These are phyloP conservation scores for Nothoprocta perdicaria DNA, from an alignment of 2,113 vertebrate genomes.

Conservation along the genomic window DNA sequence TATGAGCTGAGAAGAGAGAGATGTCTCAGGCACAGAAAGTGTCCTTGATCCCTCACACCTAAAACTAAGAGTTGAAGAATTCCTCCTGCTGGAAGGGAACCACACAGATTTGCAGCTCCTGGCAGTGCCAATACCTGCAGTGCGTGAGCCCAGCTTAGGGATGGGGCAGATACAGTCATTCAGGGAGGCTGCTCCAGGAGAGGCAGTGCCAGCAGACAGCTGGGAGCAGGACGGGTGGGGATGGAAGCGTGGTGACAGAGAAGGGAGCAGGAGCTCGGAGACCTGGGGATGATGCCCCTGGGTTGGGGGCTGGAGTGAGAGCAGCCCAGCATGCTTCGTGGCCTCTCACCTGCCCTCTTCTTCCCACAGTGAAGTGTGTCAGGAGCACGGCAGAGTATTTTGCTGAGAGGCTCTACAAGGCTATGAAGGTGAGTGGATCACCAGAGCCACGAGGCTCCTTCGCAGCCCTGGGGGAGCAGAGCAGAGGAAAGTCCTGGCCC, in stretches of 20 bases:
- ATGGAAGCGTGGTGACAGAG: neutral
- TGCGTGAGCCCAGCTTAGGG: neutral
- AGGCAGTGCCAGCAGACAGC: neutral
- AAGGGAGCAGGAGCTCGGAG: neutral
- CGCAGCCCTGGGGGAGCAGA: fast-evolving
- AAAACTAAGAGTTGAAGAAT: neutral
- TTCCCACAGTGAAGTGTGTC: slow-evolving; percentile 86
- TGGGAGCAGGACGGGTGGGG: too few relatives aligned
- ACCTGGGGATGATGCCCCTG: neutral
- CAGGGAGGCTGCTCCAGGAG: neutral
- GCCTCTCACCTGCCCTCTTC: neutral
- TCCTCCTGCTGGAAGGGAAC: neutral
- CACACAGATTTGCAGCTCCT: too few relatives aligned
- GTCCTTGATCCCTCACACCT: neutral
- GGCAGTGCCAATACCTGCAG: neutral
- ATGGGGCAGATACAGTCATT: neutral
- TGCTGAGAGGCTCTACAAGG: slow-evolving; percentile 91
- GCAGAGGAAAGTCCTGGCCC: neutral
- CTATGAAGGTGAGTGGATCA: slow-evolving; percentile 90
- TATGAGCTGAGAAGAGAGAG: neutral
- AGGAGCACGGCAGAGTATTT: slow-evolving; percentile 91
- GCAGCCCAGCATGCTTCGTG: neutral
- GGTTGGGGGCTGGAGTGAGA: too few relatives aligned
- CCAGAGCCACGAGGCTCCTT: too few relatives aligned
- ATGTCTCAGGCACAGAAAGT: neutral